Conservation (phyloP, 2,797 vertebrate species). For the Microctenopoma lineatum region DNA sequence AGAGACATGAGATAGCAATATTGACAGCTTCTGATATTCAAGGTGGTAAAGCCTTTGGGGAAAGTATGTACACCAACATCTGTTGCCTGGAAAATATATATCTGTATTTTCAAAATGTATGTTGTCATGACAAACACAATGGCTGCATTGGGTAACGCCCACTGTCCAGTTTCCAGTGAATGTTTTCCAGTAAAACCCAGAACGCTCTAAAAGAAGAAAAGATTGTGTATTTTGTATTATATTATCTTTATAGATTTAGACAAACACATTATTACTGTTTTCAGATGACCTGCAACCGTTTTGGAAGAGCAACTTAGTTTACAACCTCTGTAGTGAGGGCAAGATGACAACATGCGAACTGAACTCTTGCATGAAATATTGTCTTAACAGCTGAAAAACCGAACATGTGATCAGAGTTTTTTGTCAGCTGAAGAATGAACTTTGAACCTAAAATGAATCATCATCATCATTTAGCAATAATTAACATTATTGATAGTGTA, state of each 20-base stretch:
- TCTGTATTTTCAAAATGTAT: neutral
- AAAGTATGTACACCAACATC: neutral
- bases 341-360: too few species aligned
- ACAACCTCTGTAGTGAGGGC: too few species aligned
- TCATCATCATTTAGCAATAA: neutral
- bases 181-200: neutral
- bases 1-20: constrained; percentile 1
- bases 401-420: neutral
- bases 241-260: too few species aligned
- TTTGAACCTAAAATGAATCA: neutral
- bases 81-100: neutral
- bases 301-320: too few species aligned
- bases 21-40: neutral
- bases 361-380: too few species aligned
- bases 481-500: neutral
- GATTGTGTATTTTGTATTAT: too few species aligned
- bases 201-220: neutral
- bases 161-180: neutral
- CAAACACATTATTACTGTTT: too few species aligned
- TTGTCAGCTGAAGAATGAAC: neutral
- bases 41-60: neutral
- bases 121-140: neutral
- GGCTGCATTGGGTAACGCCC: neutral
- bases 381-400: neutral
- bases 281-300: too few species aligned